phyloP scores from a whole-genome alignment of 1,140 invertebrate genomes.

The Aphelenchoides besseyi region DNA sequence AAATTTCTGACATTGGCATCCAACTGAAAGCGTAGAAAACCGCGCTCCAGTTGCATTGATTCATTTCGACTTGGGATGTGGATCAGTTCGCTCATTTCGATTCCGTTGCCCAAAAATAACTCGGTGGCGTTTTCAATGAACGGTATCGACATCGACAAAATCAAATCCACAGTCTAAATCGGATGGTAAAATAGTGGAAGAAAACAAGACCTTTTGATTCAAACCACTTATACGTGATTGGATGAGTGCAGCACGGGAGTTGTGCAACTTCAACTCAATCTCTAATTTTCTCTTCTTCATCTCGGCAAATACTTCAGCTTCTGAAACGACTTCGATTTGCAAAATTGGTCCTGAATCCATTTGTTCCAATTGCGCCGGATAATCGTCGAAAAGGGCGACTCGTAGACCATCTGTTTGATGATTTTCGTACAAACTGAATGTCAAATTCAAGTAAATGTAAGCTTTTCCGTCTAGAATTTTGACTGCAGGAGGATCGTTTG shows the following conservation, averaged over 20 bases:
- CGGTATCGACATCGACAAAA: slow-evolving; percentile 48
- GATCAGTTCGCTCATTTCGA: slow-evolving; percentile 24
- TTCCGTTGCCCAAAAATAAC: slow-evolving; percentile 44
- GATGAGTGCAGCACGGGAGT: slow-evolving; percentile 45
- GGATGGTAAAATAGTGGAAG: neutral
- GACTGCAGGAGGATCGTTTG: slow-evolving; percentile 30
- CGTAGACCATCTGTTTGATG: neutral
- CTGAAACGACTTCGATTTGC: slow-evolving; percentile 40
- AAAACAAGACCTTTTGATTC: slow-evolving; percentile 52
- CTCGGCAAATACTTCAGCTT: slow-evolving; percentile 37
- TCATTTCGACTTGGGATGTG: slow-evolving; percentile 29
- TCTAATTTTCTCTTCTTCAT: slow-evolving; percentile 37
- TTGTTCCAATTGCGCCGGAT: neutral
- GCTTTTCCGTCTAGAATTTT: slow-evolving; percentile 19
- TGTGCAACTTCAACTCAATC: slow-evolving; percentile 45
- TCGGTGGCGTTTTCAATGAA: slow-evolving; percentile 54
- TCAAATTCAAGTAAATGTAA: slow-evolving; percentile 23
- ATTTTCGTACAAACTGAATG: slow-evolving; percentile 23
- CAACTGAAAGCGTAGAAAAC: slow-evolving; percentile 27
- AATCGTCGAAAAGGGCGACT: neutral
- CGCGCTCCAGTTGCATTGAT: slow-evolving; percentile 26
- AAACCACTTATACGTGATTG: slow-evolving; percentile 41
- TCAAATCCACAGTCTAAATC: slow-evolving; percentile 51
- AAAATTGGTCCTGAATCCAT: slow-evolving; percentile 17
- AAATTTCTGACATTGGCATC: slow-evolving; percentile 31